phyloP scores from a whole-genome alignment of 2,113 vertebrate genomes.

The Siniperca knerii region DNA sequence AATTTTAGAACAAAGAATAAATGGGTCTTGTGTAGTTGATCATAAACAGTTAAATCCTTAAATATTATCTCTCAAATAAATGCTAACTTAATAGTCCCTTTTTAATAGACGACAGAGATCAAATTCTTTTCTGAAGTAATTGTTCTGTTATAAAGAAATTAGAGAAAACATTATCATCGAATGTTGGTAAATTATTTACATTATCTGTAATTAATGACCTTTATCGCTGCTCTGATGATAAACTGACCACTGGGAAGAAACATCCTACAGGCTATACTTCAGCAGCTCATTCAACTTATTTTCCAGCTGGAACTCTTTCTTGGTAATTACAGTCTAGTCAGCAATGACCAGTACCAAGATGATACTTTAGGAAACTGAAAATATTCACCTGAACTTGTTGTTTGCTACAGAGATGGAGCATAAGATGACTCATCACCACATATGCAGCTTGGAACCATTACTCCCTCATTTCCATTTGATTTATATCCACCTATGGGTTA shows the following conservation, averaged over 20 bases:
- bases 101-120: not conserved
- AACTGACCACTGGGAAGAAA: no score
- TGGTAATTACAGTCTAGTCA: no score
- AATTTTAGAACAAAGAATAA: not conserved
- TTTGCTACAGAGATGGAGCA: not conserved
- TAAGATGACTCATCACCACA: not conserved
- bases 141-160: not conserved
- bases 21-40: no score
- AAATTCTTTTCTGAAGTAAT: not conserved
- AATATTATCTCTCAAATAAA: not conserved
- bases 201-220: not conserved
- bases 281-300: no score
- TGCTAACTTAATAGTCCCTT: not conserved
- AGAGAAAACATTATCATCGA: not conserved
- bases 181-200: fast-evolving
- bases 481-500: not conserved
- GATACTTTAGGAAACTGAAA: no score
- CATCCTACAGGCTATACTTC: no score
- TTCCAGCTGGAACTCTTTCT: no score
- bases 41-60: not conserved
- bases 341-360: no score
- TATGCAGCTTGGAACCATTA: no score
- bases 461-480: not conserved
- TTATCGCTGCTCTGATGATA: no score
- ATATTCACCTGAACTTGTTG: not conserved